Conservation (phyloP, 2,888 invertebrate genomes). For the Pseudolycoriella hygida region DNA sequence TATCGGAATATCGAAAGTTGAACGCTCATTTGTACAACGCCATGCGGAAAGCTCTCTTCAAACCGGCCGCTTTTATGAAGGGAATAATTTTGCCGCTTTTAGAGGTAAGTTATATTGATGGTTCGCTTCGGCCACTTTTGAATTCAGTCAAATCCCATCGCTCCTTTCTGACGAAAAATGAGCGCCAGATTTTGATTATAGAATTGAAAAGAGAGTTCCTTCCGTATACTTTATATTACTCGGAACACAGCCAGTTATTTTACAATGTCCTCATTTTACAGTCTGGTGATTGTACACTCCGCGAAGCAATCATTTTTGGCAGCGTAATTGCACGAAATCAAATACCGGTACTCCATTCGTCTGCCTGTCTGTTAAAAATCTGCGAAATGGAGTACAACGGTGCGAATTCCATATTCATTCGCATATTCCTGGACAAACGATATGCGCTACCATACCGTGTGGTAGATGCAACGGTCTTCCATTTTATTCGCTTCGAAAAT, state of each 20-base stretch:
- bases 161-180: too few species aligned
- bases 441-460: conserved; percentile 93
- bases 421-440: conserved; percentile 90
- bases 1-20: conserved; percentile 83
- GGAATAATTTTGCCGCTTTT: conserved; percentile 57
- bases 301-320: conserved; percentile 90
- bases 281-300: conserved; percentile 82
- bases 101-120: conserved; percentile 38
- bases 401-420: conserved; percentile 85
- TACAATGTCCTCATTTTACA: conserved; percentile 18
- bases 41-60: conserved; percentile 79
- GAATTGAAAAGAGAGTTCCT: too few species aligned
- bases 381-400: conserved; percentile 97
- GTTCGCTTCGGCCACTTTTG: too few species aligned
- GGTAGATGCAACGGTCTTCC: conserved; percentile 85
- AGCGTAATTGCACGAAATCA: conserved; percentile 82
- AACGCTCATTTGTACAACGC: conserved; percentile 96
- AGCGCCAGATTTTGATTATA: too few species aligned
- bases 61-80: conserved; percentile 97
- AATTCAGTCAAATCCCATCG: too few species aligned
- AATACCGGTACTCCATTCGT: conserved; percentile 87
- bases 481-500: conserved; percentile 78
- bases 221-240: too few species aligned
- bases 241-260: too few species aligned
- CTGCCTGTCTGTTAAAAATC: conserved; percentile 85